These are phyloP conservation scores for Macroramphosus scolopax DNA, from an alignment of 2,797 vertebrate species.

Conservation along the genomic window DNA sequence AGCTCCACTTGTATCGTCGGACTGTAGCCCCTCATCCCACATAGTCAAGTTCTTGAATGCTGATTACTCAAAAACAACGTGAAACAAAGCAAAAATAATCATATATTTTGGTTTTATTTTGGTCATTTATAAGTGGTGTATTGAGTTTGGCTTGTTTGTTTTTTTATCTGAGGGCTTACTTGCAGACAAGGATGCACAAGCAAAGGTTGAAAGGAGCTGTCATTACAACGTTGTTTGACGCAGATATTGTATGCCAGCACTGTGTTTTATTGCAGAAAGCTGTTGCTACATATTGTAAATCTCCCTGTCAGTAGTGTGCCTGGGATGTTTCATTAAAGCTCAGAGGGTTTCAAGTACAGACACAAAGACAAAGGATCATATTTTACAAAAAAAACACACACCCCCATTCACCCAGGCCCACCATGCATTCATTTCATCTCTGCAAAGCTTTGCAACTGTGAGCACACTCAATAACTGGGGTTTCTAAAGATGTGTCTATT, in stretches of 20 bases:
- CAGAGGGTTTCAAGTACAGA: constrained; percentile 78
- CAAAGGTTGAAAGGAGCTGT: constrained; percentile 58
- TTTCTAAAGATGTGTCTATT: constrained; percentile 55
- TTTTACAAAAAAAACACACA: constrained; percentile 29
- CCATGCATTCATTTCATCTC: constrained; percentile 60
- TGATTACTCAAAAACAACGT: constrained; percentile 42
- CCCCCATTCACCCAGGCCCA: constrained; percentile 32
- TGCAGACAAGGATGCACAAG: constrained; percentile 68
- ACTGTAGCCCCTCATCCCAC: too few species aligned
- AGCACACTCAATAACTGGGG: constrained; percentile 56
- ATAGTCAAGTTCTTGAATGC: too few species aligned
- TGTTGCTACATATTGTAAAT: constrained; percentile 54
- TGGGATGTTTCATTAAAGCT: constrained; percentile 80
- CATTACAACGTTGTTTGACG: constrained; percentile 33
- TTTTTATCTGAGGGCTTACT: constrained; percentile 53
- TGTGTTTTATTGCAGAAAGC: constrained; percentile 46
- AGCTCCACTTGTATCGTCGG: too few species aligned
- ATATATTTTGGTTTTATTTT: constrained; percentile 78
- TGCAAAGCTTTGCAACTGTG: constrained; percentile 69
- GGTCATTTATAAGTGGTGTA: constrained; percentile 67
- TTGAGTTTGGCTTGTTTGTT: constrained; percentile 63
- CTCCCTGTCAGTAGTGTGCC: constrained; percentile 59
- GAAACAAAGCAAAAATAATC: constrained; percentile 51
- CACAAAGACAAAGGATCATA: constrained; percentile 38
- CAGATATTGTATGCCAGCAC: constrained; percentile 22